Conservation (phyloP, 2,888 invertebrate species). For the Malthinus flaveolus region DNA sequence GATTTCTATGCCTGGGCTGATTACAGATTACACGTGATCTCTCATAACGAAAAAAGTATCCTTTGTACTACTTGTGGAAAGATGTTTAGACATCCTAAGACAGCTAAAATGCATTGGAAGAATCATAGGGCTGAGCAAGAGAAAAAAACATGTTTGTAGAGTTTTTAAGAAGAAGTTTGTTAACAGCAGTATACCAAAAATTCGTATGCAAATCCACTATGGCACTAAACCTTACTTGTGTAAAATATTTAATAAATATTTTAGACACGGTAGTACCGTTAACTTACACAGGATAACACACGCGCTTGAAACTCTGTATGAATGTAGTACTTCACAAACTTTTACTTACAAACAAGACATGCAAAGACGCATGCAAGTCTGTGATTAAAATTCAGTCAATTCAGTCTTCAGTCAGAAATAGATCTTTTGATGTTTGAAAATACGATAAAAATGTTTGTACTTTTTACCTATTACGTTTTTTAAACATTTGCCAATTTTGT, state of each 20-base stretch:
- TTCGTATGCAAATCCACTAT: conserved; percentile 25
- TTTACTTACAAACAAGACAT: conserved; percentile 32
- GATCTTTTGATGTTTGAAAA: too few species aligned
- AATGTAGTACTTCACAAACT: conserved; percentile 19
- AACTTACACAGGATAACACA: conserved; percentile 27
- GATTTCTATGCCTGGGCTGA: neutral
- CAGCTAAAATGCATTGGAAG: conserved; percentile 17
- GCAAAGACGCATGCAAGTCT: conserved; percentile 29
- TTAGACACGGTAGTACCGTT: conserved; percentile 24
- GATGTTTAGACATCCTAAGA: conserved; percentile 12
- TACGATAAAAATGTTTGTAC: too few species aligned
- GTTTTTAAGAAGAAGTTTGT: conserved; percentile 16
- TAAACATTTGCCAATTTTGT: too few species aligned
- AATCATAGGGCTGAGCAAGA: conserved; percentile 24
- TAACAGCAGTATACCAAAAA: conserved; percentile 16
- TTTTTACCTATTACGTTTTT: too few species aligned
- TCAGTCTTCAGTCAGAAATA: too few species aligned
- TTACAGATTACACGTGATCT: conserved; percentile 4
- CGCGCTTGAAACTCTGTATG: conserved; percentile 30
- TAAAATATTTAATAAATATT: conserved; percentile 26
- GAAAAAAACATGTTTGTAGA: conserved; percentile 21
- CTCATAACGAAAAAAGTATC: conserved; percentile 16
- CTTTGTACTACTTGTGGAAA: conserved; percentile 26
- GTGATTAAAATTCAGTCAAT: neutral
- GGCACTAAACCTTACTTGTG: conserved; percentile 27